Evolutionary conservation across 2,113 vertebrate genomes (phyloP), one percentile per base, ranked within the genome.

Genomic region (Galemys pyrenaicus): DNA sequence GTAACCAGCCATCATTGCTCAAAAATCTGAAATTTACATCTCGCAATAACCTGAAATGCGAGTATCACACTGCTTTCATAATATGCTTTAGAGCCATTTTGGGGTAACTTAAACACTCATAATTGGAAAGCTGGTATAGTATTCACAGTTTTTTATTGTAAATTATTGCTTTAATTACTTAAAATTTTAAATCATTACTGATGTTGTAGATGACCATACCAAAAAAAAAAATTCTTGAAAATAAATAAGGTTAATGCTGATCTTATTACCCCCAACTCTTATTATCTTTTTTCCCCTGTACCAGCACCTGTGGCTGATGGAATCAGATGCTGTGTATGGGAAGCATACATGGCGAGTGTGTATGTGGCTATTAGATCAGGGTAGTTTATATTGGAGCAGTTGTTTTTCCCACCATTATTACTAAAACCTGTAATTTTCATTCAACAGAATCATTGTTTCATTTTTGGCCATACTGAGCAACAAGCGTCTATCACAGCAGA

Each of bases 11-110:
- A 96, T 32, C 68, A 65, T 22, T 88, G 44, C 88, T 89, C 37
- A 89, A 86, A 92, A 89, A 92, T 67, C 60, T 95, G 24, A 32
- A n/a, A 35, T 86, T 96, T 96, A 85, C 6, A 92, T 58, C 74
- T 51, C 1, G 92, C 83, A 79, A 78, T 74, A 92, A 94, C 83
- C 82, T 0, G 0, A 8, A 85, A 41, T 85, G 30, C 7, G 0
- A 79, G 30, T 49, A 39, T 26, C 60, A 83, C 75, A 65, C 16
- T n/a, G 0, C 60, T 87, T 89, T 93, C 80, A 78, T 67, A 71
- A 88, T 73, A 30, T 37, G 49, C 84, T 89, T 83, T 70, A 80
- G 82, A 96, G 28, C 35, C 32, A 89, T 93, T 94, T 82, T 56
- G 9, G 16, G 92, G 32, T 64, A 30, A 74, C 67, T 88, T 90